Evolutionary conservation across 2,888 invertebrate species (phyloP), one percentile per base, ranked within the genome.

Genomic region (Drosophila nigritarsus): DNA sequence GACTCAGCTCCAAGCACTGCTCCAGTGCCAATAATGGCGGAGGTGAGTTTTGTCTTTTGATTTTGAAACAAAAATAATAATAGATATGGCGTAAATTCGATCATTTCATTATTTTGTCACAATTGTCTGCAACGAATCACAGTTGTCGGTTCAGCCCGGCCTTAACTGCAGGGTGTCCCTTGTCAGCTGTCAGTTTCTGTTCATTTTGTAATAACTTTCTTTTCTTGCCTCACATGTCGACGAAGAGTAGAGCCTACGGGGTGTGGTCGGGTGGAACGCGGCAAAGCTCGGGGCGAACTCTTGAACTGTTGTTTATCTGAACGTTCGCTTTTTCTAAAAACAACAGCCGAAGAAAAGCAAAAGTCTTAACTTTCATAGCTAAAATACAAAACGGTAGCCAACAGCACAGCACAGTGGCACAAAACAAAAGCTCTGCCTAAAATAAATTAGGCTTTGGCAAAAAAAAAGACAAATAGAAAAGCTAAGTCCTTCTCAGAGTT

Each of bases 1-100:
- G 93, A 91, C 84, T 93, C 92, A 88, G 93, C 92, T 91, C 93
- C 93, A 93, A 94, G 93, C 93, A 95, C 58, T 92, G 92, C 40
- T 92, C 92, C 56, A 92, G 91, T 84, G 92, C 90, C 69, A 83
- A 92, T 70, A 92, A 91, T 66, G 92, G 92, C 70, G 92, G 92
- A 82, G 92, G 92, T 92, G 81, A 91, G 92, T 45, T 45, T 27
- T 42, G n/a, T 20, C 15, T 11, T 45, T 15, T 24, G 45, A 40
- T 20, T 45, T 45, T 24, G 8, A 13, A 13, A 49, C 27, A 18
- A 27, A 5, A 9, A 30, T 11, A 50, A 50, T 50, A 15, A 45
- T 24, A 8, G 24, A 38, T 20, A 29, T 29, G 11, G 24, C 30
- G 40, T 49, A 51, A 59, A 15, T 40, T 29, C 38, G 18, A 32